Evolutionary conservation across 35 echinoderm and acorn worm species (phyloP).

Genomic region (Strongylocentrotus purpuratus): DNA sequence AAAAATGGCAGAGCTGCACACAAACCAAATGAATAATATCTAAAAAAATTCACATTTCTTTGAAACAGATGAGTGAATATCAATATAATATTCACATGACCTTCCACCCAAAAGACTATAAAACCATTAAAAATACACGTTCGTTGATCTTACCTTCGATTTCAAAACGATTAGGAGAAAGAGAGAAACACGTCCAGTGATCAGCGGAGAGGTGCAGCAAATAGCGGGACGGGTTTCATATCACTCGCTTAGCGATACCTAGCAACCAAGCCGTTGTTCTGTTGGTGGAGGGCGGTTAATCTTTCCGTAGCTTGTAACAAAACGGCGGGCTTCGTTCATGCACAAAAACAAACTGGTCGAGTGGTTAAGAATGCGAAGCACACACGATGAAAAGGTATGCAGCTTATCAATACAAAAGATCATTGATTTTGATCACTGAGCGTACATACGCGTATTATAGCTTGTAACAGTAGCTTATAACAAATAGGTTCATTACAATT

Average conservation of each 20-base stretch:
- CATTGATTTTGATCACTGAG: neutral
- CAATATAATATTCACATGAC: too few species aligned
- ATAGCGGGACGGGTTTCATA: neutral
- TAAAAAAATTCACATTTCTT: too few species aligned
- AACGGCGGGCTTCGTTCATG: neutral
- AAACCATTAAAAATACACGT: neutral
- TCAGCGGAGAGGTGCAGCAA: too few species aligned
- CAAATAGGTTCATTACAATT: neutral
- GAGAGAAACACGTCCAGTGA: neutral
- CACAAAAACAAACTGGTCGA: neutral
- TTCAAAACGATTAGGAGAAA: neutral
- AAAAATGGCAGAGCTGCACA: too few species aligned
- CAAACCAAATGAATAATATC: too few species aligned
- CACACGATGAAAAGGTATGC: neutral
- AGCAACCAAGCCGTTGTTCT: neutral
- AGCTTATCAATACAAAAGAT: neutral
- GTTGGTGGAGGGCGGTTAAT: neutral
- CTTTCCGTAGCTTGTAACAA: slow-evolving; percentile 41
- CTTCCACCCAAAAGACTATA: too few species aligned
- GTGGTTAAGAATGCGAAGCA: neutral
- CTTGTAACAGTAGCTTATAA: slow-evolving; percentile 40
- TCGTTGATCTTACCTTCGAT: neutral
- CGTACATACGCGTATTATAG: neutral
- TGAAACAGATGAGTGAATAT: too few species aligned
- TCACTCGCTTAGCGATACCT: neutral